A percentile compares a stretch with the other conserved stretches of the same genome.
Evolutionary conservation across 2,113 vertebrate genomes (phyloP).

Genomic region (Psilopsiagon aymara): DNA sequence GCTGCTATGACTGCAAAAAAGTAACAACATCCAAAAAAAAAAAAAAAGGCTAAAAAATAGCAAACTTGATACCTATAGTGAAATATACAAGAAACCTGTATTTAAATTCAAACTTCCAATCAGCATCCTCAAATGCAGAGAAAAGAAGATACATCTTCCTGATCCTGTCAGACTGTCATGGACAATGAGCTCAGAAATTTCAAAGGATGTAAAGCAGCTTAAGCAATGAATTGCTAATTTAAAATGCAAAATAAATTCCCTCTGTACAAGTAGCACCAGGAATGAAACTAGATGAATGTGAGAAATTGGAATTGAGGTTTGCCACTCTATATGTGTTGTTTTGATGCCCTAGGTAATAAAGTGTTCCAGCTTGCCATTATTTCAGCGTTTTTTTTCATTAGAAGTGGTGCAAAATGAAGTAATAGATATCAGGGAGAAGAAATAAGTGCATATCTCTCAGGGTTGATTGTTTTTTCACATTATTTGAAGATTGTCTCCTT

Average conservation of each 20-base stretch:
- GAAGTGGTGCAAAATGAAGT: background rate
- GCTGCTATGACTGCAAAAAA: background rate
- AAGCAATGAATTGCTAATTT: background rate
- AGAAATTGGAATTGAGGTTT: constrained; percentile 14
- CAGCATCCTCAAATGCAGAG: background rate
- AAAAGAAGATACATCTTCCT: background rate
- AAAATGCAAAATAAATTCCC: background rate
- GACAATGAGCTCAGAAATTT: background rate
- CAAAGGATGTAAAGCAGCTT: background rate
- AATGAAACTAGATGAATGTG: background rate
- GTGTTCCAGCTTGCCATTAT: background rate
- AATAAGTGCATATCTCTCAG: background rate
- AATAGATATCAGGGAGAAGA: background rate
- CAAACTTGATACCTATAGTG: background rate
- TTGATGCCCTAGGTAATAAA: background rate
- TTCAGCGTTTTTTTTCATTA: background rate
- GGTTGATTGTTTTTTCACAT: background rate
- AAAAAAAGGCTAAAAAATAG: background rate
- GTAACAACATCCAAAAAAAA: background rate
- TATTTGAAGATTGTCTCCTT: background rate
- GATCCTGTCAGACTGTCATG: background rate
- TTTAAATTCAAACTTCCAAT: background rate
- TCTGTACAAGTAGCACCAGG: background rate
- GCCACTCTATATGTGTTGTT: background rate
- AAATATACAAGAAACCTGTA: background rate